These are phyloP conservation scores for Perca fluviatilis DNA, from an alignment of 2,113 vertebrate genomes.

Conservation along the genomic window DNA sequence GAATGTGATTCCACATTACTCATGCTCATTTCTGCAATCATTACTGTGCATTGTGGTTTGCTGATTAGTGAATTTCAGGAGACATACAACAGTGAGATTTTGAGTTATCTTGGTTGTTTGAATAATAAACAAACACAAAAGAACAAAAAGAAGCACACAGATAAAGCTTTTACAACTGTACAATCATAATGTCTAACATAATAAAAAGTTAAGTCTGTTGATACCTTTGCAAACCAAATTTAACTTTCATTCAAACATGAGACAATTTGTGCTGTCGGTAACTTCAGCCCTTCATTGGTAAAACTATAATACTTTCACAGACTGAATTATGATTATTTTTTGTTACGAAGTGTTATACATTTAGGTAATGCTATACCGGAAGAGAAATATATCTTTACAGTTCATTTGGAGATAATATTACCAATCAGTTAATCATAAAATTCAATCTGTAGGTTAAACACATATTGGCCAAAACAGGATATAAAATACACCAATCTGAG, in stretches of 20 bases:
- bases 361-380: not conserved
- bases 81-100: not conserved
- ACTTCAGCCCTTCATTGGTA: slow-evolving; percentile 51
- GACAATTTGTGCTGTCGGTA: slow-evolving; percentile 33
- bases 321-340: not conserved
- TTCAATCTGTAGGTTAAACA: not conserved
- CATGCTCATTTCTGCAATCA: slow-evolving; percentile 43
- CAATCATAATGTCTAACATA: slow-evolving; percentile 50
- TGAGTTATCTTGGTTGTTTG: not conserved
- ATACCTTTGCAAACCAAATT: slow-evolving; percentile 24
- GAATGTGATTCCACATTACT: slow-evolving; percentile 5
- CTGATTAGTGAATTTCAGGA: slow-evolving; percentile 9
- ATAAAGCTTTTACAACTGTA: slow-evolving; percentile 29
- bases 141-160: not conserved
- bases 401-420: not conserved
- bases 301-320: slow-evolving; percentile 8
- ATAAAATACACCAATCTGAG: not conserved
- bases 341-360: not conserved
- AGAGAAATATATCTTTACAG: not conserved
- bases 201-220: slow-evolving; percentile 15
- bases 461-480: not conserved
- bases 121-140: slow-evolving; percentile 18
- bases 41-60: slow-evolving; percentile 20
- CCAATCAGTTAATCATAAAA: not conserved
- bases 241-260: not conserved